These are phyloP conservation scores for Rhea pennata DNA, from an alignment of 2,113 vertebrate genomes.

Conservation along the genomic window DNA sequence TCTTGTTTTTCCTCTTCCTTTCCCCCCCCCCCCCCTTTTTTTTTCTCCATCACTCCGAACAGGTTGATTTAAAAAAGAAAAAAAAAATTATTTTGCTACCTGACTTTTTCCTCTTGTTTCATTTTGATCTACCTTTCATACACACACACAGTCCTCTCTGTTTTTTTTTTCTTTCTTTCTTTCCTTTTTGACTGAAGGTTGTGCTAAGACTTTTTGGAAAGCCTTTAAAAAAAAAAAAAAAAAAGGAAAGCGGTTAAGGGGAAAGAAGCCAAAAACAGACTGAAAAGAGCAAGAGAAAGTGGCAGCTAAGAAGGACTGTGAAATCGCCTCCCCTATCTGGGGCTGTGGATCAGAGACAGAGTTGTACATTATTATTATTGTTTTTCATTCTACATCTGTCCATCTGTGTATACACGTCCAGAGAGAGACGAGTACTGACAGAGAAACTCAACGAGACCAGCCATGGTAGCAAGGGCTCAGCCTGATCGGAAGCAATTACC, in stretches of 20 bases:
- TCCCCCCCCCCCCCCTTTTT: background rate
- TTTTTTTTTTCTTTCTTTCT: too few relatives aligned
- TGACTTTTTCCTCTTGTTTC: conserved; percentile 8
- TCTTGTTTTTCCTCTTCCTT: background rate
- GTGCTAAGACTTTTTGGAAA: conserved; percentile 28
- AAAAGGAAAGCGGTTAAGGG: background rate
- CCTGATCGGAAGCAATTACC: conserved; percentile 92
- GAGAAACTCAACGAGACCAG: conserved; percentile 73
- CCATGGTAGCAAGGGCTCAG: conserved; percentile 90
- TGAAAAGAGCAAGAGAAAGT: conserved; percentile 62
- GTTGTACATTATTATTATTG: conserved; percentile 72
- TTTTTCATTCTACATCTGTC: conserved; percentile 23
- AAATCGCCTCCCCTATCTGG: conserved; percentile 61
- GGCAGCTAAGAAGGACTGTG: conserved; percentile 64
- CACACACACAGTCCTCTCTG: background rate
- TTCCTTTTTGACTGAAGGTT: conserved; percentile 14
- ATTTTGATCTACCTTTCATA: background rate
- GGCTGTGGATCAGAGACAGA: conserved; percentile 63
- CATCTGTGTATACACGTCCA: background rate
- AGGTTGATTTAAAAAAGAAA: background rate
- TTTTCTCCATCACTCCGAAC: conserved; percentile 33
- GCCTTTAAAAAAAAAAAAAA: background rate
- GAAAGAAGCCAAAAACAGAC: conserved; percentile 42
- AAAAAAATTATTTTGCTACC: background rate
- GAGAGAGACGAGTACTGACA: conserved; percentile 15